Conservation (phyloP, 2,888 invertebrate species). For the Plagiodera versicolora region DNA sequence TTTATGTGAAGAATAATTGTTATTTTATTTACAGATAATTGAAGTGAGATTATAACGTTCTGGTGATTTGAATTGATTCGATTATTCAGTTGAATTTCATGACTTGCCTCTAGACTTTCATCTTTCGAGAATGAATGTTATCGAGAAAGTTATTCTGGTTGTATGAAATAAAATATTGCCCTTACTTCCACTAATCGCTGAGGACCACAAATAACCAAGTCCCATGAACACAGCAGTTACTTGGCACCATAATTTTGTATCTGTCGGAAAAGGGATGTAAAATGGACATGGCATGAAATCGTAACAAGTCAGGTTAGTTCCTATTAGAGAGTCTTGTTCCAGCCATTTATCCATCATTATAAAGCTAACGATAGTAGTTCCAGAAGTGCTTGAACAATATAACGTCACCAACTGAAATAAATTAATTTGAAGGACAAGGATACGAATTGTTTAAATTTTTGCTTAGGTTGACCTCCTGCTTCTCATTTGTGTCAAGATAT, state of each 20-base stretch:
- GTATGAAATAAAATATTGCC: conserved; percentile 4
- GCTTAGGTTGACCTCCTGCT: too few species aligned
- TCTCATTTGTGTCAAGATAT: too few species aligned
- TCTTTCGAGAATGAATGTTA: too few species aligned
- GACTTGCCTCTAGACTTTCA: too few species aligned
- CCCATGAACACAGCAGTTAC: conserved; percentile 33
- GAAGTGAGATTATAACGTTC: too few species aligned
- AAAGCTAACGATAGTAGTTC: too few species aligned
- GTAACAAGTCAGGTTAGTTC: conserved; percentile 31
- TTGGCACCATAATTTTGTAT: conserved; percentile 27
- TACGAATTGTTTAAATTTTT: too few species aligned
- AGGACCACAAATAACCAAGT: conserved; percentile 28
- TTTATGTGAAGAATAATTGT: too few species aligned
- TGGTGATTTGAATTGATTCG: too few species aligned
- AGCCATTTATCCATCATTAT: conserved; percentile 20
- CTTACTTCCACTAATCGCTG: conserved; percentile 35
- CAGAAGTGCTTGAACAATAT: too few species aligned
- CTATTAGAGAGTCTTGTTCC: conserved; percentile 22
- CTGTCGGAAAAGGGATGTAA: conserved; percentile 31
- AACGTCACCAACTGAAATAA: neutral
- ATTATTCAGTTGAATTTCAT: too few species aligned
- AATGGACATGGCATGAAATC: conserved; percentile 33
- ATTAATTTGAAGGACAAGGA: neutral
- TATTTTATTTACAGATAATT: too few species aligned
- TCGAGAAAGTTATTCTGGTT: neutral